Conservation (phyloP, 1,140 invertebrate species). For the Drosophila simulans region DNA sequence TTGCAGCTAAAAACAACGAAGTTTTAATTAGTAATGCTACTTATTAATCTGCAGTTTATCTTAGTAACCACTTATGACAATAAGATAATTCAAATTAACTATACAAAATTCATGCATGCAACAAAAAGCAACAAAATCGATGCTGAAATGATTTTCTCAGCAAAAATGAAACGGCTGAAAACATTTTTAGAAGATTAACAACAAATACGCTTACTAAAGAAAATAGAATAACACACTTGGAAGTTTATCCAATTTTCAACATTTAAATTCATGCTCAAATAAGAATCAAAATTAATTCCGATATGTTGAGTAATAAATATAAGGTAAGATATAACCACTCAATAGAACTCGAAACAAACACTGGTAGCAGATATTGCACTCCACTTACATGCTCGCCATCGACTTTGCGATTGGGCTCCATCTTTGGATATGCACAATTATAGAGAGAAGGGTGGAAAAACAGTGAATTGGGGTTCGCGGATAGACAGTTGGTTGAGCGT, state of each 20-base stretch:
- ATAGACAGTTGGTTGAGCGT: constrained; percentile 11
- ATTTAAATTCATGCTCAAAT: too few species aligned
- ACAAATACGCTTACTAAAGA: too few species aligned
- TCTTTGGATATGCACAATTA: constrained; percentile 84
- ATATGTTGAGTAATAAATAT: background rate
- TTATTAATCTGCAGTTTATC: too few species aligned
- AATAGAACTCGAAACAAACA: background rate
- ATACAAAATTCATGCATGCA: too few species aligned
- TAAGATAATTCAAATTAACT: background rate
- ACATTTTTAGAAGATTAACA: too few species aligned
- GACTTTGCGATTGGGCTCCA: constrained; percentile 90
- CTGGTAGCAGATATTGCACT: constrained; percentile 1
- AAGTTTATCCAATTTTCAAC: too few species aligned
- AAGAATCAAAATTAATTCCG: background rate
- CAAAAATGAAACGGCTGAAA: too few species aligned
- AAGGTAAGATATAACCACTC: background rate
- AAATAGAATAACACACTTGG: too few species aligned
- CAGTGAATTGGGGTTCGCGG: constrained; percentile 27
- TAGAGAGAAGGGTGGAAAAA: constrained; percentile 30
- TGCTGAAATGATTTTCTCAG: too few species aligned
- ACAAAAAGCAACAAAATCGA: too few species aligned
- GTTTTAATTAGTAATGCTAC: background rate
- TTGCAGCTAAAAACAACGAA: constrained; percentile 88
- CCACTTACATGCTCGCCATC: constrained; percentile 91
- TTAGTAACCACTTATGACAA: background rate